A percentile compares a stretch with the other conserved stretches of the same genome.
These are phyloP conservation scores for Trachymyrmex septentrionalis DNA, from an alignment of 1,140 invertebrate species.

Conservation along the genomic window DNA sequence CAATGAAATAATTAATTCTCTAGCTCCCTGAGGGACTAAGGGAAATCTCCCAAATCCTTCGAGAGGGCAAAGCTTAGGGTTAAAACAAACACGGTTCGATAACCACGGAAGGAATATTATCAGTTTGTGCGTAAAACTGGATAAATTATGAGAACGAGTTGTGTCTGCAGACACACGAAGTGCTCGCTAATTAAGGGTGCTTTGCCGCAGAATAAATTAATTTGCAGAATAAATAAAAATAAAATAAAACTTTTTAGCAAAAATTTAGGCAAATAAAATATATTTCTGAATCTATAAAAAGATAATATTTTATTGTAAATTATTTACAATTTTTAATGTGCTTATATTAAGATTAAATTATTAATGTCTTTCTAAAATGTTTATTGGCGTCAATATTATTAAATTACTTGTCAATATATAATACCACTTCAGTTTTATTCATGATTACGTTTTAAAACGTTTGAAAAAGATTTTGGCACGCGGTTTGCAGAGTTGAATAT, in stretches of 20 bases:
- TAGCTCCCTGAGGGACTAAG: slow-evolving; percentile 41
- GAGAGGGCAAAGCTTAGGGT: slow-evolving; percentile 37
- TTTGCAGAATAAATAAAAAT: slow-evolving; percentile 8
- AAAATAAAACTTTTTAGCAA: neutral
- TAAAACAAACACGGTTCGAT: slow-evolving; percentile 42
- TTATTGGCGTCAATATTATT: too few species aligned
- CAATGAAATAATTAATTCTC: slow-evolving; percentile 59
- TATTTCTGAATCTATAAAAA: neutral
- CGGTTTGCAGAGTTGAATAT: too few species aligned
- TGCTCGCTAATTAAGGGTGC: slow-evolving; percentile 24
- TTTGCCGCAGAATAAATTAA: neutral
- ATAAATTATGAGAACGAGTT: slow-evolving; percentile 28
- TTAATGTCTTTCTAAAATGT: too few species aligned
- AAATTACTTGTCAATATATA: too few species aligned
- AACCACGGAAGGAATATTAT: slow-evolving; percentile 32
- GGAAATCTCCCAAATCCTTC: slow-evolving; percentile 30
- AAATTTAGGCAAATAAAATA: neutral
- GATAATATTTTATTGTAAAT: too few species aligned
- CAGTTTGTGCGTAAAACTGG: slow-evolving; percentile 24
- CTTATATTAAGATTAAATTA: too few species aligned
- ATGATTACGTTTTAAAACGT: too few species aligned
- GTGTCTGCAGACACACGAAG: neutral
- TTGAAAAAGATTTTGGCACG: too few species aligned
- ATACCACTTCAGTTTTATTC: too few species aligned
- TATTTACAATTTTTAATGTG: too few species aligned